Conservation (phyloP, 2,797 vertebrate genomes). For the Eremophila alpestris region DNA sequence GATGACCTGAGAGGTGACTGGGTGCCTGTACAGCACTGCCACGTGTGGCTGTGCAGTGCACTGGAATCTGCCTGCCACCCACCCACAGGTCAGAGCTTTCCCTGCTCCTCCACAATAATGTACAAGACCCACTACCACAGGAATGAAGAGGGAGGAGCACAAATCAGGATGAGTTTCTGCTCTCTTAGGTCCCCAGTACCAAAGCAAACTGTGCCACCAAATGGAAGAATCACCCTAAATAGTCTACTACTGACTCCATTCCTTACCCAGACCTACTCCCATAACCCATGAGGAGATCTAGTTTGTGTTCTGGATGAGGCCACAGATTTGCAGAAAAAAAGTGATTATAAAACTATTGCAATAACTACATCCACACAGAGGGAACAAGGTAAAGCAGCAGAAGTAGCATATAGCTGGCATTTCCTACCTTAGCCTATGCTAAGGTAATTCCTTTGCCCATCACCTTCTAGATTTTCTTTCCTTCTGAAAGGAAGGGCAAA, state of each 20-base stretch:
- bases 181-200: not conserved
- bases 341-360: not conserved
- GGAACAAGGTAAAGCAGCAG: not conserved
- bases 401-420: not conserved
- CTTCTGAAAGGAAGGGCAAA: not conserved
- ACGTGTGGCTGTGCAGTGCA: accelerated
- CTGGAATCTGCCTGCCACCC: not conserved
- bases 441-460: not conserved
- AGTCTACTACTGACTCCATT: not conserved
- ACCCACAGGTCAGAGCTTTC: not conserved
- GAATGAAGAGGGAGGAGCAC: not conserved
- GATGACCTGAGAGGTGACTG: not conserved
- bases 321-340: not conserved
- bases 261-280: not conserved
- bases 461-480: not conserved
- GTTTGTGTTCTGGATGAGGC: not conserved
- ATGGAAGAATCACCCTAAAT: not conserved
- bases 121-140: not conserved
- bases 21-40: not conserved
- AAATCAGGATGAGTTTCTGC: accelerated
- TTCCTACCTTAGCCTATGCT: accelerated
- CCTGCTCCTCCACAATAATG: accelerated
- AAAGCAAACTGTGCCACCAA: not conserved
- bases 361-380: not conserved
- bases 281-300: not conserved